These are phyloP conservation scores for Lycopodina hypogea DNA, from an alignment of 37 sponge, comb jelly and placozoan species.

Conservation along the genomic window DNA sequence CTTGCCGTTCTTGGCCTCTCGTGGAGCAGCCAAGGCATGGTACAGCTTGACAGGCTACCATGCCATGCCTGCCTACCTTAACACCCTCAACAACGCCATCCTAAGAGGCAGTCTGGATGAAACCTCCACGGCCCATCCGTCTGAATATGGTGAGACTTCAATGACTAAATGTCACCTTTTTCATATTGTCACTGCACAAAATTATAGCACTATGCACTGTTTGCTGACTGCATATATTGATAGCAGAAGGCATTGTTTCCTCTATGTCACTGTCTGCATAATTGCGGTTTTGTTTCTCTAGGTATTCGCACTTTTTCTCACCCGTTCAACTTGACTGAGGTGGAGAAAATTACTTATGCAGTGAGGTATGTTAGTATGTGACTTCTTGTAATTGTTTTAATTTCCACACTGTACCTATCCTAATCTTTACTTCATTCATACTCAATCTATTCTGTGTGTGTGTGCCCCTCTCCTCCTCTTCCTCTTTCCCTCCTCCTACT, in stretches of 20 bases:
- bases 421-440: too few species aligned
- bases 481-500: too few species aligned
- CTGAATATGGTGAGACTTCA: slow-evolving; percentile 68
- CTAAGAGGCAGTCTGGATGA: slow-evolving; percentile 54
- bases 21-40: slow-evolving; percentile 75
- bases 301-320: slow-evolving; percentile 36
- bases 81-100: slow-evolving; percentile 87
- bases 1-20: slow-evolving; percentile 47
- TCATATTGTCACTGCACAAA: too few species aligned
- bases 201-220: too few species aligned
- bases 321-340: slow-evolving; percentile 44
- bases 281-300: neutral
- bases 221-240: too few species aligned
- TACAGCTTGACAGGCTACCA: slow-evolving; percentile 88
- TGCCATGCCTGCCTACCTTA: slow-evolving; percentile 85
- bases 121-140: slow-evolving; percentile 1
- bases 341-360: slow-evolving; percentile 38
- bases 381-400: too few species aligned
- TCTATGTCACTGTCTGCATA: too few species aligned
- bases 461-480: too few species aligned
- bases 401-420: too few species aligned
- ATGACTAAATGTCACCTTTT: too few species aligned
- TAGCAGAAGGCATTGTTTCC: too few species aligned
- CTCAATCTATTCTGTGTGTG: too few species aligned
- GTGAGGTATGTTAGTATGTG: slow-evolving; percentile 7